Evolutionary conservation across 2,888 invertebrate genomes (phyloP), one percentile per base, ranked within the genome.

Genomic region (Troides aeacus): DNA sequence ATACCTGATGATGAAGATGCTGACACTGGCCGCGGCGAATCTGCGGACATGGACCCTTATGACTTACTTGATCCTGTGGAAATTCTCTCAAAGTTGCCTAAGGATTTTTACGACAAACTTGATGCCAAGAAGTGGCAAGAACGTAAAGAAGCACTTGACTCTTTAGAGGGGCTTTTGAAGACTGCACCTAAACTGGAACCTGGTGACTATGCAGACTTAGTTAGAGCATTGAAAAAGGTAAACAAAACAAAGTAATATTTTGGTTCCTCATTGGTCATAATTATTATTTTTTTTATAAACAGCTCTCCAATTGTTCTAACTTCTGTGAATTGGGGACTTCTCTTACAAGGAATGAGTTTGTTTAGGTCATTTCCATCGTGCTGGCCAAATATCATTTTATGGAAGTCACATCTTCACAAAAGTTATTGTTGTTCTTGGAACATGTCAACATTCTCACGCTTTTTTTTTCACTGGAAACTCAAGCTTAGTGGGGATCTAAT

Each of bases 51-150:
- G 66, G 99, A 99, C 89, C 97, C 98, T 0, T 97, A 96, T 86
- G 99, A 99, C 69, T 90, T 99, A 0, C 87, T 99, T 46, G 97
- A 97, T 77, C 97, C 99, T 0, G 98, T 98, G 62, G 98, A 99
- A 82, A 97, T 99, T 75, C 86, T 99, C 0, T 96, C 97, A 0
- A 97, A 98, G 83, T 88, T 99, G 53, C 98, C 99, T 0, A 97
- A 98, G 89, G 98, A 99, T 86, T 99, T 99, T 86, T 98, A 96
- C 83, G 98, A 99, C 5, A 97, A 98, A 84, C 85, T 97, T 5
- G 98, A 99, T 79, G 97, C 97, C 0, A 99, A 98, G 86, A 99
- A 98, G 82, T 99, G 99, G 99, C 97, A 97, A 82, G 97, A 99
- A 70, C 93, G 99, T 42, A 99, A 98, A 83, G 99, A 99, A 83